Conservation (phyloP, 2,113 vertebrate genomes). For the Notothenia rossii region DNA sequence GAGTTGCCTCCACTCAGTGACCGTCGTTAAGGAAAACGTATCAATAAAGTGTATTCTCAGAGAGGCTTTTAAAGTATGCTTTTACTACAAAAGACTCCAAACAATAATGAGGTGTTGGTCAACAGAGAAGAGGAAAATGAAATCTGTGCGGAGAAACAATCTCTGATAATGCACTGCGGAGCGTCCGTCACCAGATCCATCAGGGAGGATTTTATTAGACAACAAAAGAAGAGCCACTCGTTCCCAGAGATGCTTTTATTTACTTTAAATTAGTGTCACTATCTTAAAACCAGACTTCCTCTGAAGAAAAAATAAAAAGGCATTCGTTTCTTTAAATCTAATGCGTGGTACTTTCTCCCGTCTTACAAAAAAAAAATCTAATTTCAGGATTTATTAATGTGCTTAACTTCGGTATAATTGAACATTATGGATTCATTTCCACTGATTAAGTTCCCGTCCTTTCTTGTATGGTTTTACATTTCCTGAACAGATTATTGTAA, state of each 20-base stretch:
- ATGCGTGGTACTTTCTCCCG: not conserved
- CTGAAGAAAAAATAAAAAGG: not conserved
- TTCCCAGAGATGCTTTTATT: not conserved
- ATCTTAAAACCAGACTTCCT: not conserved
- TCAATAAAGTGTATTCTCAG: constrained; percentile 41
- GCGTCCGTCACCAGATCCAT: not conserved
- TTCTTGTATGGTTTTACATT: not conserved
- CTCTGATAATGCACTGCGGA: constrained; percentile 13
- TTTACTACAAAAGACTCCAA: constrained; percentile 40
- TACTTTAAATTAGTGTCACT: constrained; percentile 9
- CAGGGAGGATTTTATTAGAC: constrained; percentile 1
- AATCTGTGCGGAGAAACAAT: constrained; percentile 13
- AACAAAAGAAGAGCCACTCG: not conserved
- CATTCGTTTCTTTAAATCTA: not conserved
- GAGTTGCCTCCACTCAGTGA: not conserved
- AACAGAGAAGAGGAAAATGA: constrained; percentile 25
- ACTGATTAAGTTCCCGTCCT: not conserved
- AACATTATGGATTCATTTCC: not conserved
- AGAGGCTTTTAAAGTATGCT: constrained; percentile 45
- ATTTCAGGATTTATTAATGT: not conserved
- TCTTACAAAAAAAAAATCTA: not conserved
- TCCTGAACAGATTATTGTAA: not conserved
- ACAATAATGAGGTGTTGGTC: constrained; percentile 42
- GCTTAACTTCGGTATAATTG: not conserved
- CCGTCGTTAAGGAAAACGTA: constrained; percentile 48